phyloP scores from a whole-genome alignment of 1,140 invertebrate species.

The Drosophila varians region DNA sequence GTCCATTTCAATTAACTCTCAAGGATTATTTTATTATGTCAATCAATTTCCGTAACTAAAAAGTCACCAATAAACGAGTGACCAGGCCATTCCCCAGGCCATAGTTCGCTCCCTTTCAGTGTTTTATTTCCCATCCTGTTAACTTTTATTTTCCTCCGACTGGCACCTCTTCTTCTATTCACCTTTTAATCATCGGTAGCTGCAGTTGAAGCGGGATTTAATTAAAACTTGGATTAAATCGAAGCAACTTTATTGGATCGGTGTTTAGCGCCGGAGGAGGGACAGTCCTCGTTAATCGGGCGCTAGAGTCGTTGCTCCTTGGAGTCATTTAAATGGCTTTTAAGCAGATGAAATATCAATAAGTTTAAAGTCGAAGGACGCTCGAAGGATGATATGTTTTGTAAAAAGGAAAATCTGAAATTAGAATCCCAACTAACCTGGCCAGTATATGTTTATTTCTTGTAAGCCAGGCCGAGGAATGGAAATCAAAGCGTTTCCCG shows the following conservation, averaged over 20 bases:
- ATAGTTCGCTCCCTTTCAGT: constrained; percentile 15
- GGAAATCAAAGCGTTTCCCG: constrained; percentile 19
- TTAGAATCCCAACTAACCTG: not conserved
- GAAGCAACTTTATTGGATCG: constrained; percentile 28
- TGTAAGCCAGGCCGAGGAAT: constrained; percentile 15
- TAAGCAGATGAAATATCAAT: not conserved
- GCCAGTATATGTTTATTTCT: not conserved
- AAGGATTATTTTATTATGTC: constrained; percentile 82
- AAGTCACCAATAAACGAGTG: constrained; percentile 58
- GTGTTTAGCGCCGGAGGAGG: constrained; percentile 1
- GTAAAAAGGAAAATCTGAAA: not conserved
- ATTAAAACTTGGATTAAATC: constrained; percentile 56
- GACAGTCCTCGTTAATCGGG: constrained; percentile 8
- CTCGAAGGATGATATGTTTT: not conserved
- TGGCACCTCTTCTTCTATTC: constrained; percentile 9
- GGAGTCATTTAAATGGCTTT: constrained; percentile 1
- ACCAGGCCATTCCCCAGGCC: not conserved
- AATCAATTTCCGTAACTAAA: constrained; percentile 80
- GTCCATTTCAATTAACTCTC: constrained; percentile 79
- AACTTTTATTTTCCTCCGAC: too few relatives aligned
- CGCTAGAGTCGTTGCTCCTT: constrained; percentile 2
- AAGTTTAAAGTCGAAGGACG: not conserved
- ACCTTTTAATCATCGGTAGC: constrained; percentile 32
- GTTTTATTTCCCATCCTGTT: constrained; percentile 12
- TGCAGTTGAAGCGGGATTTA: constrained; percentile 41